Evolutionary conservation across 2,888 invertebrate species (phyloP).

Genomic region (Drosophila tripunctata): DNA sequence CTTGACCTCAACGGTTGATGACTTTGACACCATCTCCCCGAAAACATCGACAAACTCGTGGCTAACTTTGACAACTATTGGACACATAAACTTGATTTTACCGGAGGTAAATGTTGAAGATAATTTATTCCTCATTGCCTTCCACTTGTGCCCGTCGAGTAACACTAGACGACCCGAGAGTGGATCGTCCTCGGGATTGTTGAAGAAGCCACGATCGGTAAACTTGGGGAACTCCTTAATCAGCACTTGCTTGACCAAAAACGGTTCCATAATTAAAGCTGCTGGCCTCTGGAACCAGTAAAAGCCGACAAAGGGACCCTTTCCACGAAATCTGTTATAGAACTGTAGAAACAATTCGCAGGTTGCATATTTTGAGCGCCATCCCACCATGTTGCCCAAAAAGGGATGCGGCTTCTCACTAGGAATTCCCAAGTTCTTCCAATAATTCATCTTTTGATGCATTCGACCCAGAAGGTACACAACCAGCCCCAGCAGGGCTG

Average conservation of each 20-base stretch:
- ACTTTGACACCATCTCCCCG: slow-evolving; percentile 27
- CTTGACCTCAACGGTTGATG: slow-evolving; percentile 63
- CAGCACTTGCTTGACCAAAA: slow-evolving; percentile 66
- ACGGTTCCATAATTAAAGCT: slow-evolving; percentile 55
- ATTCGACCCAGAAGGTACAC: slow-evolving; percentile 25
- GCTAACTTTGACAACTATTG: slow-evolving; percentile 67
- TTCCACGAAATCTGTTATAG: slow-evolving; percentile 54
- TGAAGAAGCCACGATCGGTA: slow-evolving; percentile 78
- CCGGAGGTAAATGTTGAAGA: slow-evolving; percentile 85
- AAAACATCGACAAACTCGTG: slow-evolving; percentile 56
- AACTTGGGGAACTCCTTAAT: slow-evolving; percentile 81
- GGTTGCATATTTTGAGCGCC: slow-evolving; percentile 31
- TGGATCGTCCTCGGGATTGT: slow-evolving; percentile 82
- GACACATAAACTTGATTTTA: slow-evolving; percentile 85
- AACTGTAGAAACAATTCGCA: slow-evolving; percentile 24
- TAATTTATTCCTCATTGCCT: slow-evolving; percentile 83
- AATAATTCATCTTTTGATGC: slow-evolving; percentile 36
- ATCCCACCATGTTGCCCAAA: slow-evolving; percentile 52
- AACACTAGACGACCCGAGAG: slow-evolving; percentile 79
- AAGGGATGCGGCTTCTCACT: slow-evolving; percentile 50
- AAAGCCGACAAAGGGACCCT: slow-evolving; percentile 67
- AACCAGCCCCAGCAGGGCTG: slow-evolving; percentile 28
- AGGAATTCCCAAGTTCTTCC: slow-evolving; percentile 44
- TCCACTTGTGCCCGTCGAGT: slow-evolving; percentile 84
- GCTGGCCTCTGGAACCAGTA: slow-evolving; percentile 70